Evolutionary conservation across 1,140 invertebrate genomes (phyloP).

Genomic region (Brachionus sp.): DNA sequence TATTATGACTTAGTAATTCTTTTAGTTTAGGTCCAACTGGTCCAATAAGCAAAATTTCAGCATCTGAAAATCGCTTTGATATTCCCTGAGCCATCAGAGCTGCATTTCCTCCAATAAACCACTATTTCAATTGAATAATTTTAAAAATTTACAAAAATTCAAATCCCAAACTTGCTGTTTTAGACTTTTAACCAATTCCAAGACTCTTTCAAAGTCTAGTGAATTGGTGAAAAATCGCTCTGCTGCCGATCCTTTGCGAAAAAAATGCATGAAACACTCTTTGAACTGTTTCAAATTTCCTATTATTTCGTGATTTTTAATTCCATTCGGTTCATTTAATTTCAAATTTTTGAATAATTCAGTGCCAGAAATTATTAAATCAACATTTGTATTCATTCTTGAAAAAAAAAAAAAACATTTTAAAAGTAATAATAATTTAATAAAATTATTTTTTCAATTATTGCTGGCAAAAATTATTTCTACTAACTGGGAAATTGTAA

Average conservation of each 20-base stretch:
- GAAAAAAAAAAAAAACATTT: conserved; percentile 48
- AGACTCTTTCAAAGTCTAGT: conserved; percentile 52
- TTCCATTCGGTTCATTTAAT: conserved; percentile 49
- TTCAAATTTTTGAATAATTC: conserved; percentile 53
- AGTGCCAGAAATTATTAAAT: conserved; percentile 59
- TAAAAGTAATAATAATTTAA: neutral
- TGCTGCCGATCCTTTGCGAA: conserved; percentile 59
- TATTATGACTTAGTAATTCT: conserved; percentile 54
- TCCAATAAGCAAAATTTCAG: conserved; percentile 59
- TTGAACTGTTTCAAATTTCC: conserved; percentile 54
- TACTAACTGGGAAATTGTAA: too few species aligned
- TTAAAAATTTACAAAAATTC: neutral
- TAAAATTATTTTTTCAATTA: too few species aligned
- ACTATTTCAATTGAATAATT: conserved; percentile 50
- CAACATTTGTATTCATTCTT: conserved; percentile 61
- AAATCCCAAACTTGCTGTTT: conserved; percentile 50
- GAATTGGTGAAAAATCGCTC: conserved; percentile 55
- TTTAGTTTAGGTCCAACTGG: conserved; percentile 60
- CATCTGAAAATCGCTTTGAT: conserved; percentile 55
- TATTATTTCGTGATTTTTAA: conserved; percentile 53
- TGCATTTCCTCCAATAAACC: conserved; percentile 62
- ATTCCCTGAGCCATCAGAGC: conserved; percentile 61
- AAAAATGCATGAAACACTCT: conserved; percentile 60
- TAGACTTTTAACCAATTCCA: conserved; percentile 53
- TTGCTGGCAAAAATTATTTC: too few species aligned